Evolutionary conservation across 2,113 vertebrate species (phyloP), one percentile per base, ranked within the genome.

Genomic region (Pteronura brasiliensis): DNA sequence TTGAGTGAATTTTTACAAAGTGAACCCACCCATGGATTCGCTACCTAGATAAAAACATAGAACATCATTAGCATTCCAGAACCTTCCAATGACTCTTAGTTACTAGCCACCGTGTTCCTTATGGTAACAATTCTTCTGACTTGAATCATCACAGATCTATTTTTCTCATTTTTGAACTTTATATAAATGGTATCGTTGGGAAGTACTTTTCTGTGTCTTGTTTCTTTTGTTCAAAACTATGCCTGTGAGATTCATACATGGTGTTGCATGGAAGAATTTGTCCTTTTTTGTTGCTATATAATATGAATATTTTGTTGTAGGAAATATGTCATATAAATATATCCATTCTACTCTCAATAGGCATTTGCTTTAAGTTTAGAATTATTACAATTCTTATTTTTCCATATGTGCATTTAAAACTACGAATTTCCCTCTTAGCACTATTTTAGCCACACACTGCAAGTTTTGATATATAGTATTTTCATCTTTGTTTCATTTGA

Each of bases 401-500:
- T 34, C 10, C 2, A 14, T 49, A 13, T 77, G 31, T 44, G 1
- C 7, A 34, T 90, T 90, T 81, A 79, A 92, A 93, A 65, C 12
- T 20, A 87, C 21, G 55, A 34, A 80, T 88, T 52, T 92, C 34
- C 34, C 61, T n/a, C 23, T 69, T 67, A 74, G 36, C 31, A 90
- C 23, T 67, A 31, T 88, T 84, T 55, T 59, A 52, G 36, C 11
- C 14, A 27, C 0, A 47, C 5, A 21, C 4, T 6, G 57, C 47
- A 79, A 59, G 6, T 55, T 89, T 84, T 55, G 52, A 42, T 69
- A 7, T 34, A 47, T 23, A 47, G 15, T 81, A 82, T 69, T 87
- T 95, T 86, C 31, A 42, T n/a, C 65, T 94, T 89, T 81, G 34
- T 92, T 96, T 89, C 14, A 34, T 88, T 96, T 18, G 84, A 95